phyloP scores from a whole-genome alignment of 2,797 vertebrate genomes.

The Apogon hyalosoma region DNA sequence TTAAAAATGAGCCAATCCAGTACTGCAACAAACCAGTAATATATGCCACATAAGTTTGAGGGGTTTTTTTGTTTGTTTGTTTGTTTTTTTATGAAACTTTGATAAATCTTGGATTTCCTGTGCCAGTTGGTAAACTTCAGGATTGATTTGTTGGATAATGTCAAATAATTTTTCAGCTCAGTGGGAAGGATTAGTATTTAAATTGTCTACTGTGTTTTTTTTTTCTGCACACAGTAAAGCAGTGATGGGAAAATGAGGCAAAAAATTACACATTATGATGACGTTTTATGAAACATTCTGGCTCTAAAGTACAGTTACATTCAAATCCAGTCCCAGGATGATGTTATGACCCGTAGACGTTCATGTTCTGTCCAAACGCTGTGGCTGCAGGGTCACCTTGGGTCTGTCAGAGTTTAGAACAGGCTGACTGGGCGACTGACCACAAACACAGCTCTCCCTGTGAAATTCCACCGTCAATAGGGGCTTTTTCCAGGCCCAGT shows the following conservation, averaged over 20 bases:
- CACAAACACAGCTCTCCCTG: slow-evolving; percentile 64
- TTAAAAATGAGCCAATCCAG: no score
- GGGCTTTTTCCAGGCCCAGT: slow-evolving; percentile 71
- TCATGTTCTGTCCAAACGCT: slow-evolving; percentile 24
- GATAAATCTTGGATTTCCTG: no score
- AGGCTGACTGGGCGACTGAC: slow-evolving; percentile 55
- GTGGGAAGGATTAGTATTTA: slow-evolving; percentile 19
- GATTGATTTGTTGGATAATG: no score
- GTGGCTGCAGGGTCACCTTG: slow-evolving; percentile 48
- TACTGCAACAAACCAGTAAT: no score
- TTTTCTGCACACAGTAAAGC: slow-evolving; percentile 7
- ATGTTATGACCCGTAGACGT: slow-evolving; percentile 3
- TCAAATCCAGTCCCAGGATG: slow-evolving; percentile 17
- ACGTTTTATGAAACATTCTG: slow-evolving; percentile 27
- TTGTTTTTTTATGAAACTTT: no score
- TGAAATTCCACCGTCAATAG: slow-evolving; percentile 74
- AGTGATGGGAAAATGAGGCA: not conserved
- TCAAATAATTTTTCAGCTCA: no score
- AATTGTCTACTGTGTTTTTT: slow-evolving; percentile 22
- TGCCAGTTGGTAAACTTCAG: no score
- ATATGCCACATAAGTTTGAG: no score
- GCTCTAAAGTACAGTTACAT: slow-evolving; percentile 12
- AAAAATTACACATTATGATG: not conserved
- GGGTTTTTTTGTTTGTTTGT: no score
- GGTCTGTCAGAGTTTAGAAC: slow-evolving; percentile 38